A percentile compares a stretch with the other conserved stretches of the same genome.
phyloP scores from a whole-genome alignment of 1,140 invertebrate genomes.

The Drosophila rhopaloa region DNA sequence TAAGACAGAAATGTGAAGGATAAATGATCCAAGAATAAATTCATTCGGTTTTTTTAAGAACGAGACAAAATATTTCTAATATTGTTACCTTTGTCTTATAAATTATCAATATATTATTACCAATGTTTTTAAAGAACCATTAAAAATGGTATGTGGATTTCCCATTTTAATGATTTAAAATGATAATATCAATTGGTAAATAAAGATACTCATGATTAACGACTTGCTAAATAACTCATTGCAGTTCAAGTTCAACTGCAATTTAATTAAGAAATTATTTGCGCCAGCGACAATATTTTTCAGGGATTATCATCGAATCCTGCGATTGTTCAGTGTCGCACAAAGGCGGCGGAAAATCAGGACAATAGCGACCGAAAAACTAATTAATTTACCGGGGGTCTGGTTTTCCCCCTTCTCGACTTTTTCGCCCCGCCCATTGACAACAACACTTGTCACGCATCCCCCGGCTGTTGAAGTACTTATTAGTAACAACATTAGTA shows the following conservation, averaged over 20 bases:
- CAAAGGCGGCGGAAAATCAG: neutral
- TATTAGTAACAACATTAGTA: slow-evolving; percentile 61
- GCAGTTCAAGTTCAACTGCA: neutral
- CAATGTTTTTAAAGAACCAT: too few relatives aligned
- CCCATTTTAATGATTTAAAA: too few relatives aligned
- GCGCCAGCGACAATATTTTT: slow-evolving; percentile 4
- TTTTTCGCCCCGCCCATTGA: slow-evolving; percentile 1
- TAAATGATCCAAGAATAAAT: too few relatives aligned
- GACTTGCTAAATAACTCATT: neutral
- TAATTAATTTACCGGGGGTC: slow-evolving; percentile 66
- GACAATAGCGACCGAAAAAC: slow-evolving; percentile 53
- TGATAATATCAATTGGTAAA: too few relatives aligned
- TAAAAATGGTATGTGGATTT: too few relatives aligned
- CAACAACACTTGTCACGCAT: slow-evolving; percentile 63
- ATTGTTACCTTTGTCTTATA: too few relatives aligned
- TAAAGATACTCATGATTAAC: too few relatives aligned
- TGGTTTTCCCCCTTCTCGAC: slow-evolving; percentile 2
- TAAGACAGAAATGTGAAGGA: too few relatives aligned
- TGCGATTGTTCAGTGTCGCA: neutral
- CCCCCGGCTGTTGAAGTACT: slow-evolving; percentile 52
- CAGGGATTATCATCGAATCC: slow-evolving; percentile 13
- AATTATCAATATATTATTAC: too few relatives aligned
- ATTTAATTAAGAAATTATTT: slow-evolving; percentile 29
- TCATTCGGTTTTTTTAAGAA: too few relatives aligned
- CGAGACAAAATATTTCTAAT: too few relatives aligned